Evolutionary conservation across 2,113 vertebrate genomes (phyloP).

Genomic region (Chaetodon trifascialis): DNA sequence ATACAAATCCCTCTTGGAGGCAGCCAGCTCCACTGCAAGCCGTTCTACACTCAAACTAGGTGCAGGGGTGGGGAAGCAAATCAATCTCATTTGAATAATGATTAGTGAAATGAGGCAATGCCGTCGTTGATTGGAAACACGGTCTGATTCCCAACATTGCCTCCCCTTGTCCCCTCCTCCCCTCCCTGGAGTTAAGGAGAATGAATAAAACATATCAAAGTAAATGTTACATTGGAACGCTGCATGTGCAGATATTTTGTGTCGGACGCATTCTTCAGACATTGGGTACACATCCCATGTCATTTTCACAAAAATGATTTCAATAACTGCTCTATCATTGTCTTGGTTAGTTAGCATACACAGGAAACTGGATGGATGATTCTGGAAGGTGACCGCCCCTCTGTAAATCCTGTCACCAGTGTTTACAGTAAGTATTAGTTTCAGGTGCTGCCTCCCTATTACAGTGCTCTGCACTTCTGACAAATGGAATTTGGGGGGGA

Average conservation of each 20-base stretch:
- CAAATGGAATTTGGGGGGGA: conserved; percentile 65
- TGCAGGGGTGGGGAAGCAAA: conserved; percentile 53
- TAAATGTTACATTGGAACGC: conserved; percentile 45
- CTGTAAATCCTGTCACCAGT: conserved; percentile 45
- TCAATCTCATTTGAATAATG: conserved; percentile 71
- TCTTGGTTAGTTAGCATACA: conserved; percentile 11
- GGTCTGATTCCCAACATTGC: conserved; percentile 54
- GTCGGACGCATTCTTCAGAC: conserved; percentile 30
- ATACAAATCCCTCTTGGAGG: conserved; percentile 41
- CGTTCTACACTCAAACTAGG: conserved; percentile 44
- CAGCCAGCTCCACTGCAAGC: conserved; percentile 32
- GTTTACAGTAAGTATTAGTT: conserved; percentile 72
- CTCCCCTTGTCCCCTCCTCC: conserved; percentile 35
- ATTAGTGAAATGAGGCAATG: conserved; percentile 66
- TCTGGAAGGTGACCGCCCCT: conserved; percentile 42
- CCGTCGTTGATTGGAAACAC: conserved; percentile 57
- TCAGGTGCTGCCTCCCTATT: conserved; percentile 67
- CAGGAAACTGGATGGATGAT: conserved; percentile 3
- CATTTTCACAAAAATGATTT: conserved; percentile 32
- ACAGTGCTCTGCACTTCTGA: conserved; percentile 62
- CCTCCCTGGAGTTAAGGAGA: conserved; percentile 48
- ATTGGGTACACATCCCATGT: conserved; percentile 26
- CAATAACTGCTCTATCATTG: conserved; percentile 13
- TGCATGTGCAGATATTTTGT: conserved; percentile 47
- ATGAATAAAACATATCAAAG: conserved; percentile 68